Evolutionary conservation across 2,797 vertebrate genomes (phyloP).

Genomic region (Pelochelys cantorii): DNA sequence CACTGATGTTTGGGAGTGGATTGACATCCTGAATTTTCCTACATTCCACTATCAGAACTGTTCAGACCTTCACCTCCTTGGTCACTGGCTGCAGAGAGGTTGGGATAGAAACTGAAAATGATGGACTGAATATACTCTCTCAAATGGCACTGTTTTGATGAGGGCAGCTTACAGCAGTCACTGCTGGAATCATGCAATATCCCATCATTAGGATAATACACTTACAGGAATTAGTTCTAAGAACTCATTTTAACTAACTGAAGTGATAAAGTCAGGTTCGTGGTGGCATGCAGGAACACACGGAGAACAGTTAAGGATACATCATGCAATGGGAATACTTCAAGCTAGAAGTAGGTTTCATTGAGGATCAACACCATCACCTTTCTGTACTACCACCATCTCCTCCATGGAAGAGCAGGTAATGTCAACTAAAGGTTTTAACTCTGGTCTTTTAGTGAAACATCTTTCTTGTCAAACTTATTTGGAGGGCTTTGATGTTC

Average conservation of each 20-base stretch:
- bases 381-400: neutral
- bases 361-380: neutral
- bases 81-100: neutral
- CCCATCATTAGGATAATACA: neutral
- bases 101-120: neutral
- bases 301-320: neutral
- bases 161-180: neutral
- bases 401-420: neutral
- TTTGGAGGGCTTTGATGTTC: neutral
- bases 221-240: neutral
- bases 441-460: neutral
- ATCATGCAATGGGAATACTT: neutral
- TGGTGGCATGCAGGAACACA: neutral
- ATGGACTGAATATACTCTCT: neutral
- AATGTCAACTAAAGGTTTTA: neutral
- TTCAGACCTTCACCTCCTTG: neutral
- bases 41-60: neutral
- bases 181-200: neutral
- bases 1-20: neutral
- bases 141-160: neutral
- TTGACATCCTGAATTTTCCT: neutral
- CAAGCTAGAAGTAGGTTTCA: neutral
- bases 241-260: neutral
- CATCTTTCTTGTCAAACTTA: neutral
- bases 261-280: neutral